Percentiles rank a stretch among this genome's conserved stretches.
phyloP scores from a whole-genome alignment of 2,797 vertebrate genomes.

The Limosa lapponica region DNA sequence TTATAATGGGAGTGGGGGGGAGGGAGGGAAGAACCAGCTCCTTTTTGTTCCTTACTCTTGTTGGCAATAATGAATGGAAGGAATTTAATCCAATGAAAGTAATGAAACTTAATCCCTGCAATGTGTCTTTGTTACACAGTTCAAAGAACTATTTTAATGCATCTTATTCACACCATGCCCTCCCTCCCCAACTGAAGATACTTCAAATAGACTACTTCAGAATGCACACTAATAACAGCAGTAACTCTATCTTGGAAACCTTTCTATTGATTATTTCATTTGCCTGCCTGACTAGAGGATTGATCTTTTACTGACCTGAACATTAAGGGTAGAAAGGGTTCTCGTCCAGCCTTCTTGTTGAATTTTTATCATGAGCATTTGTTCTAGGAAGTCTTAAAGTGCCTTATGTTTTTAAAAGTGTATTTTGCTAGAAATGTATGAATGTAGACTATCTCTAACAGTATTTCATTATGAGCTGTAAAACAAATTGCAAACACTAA shows the following conservation, averaged over 20 bases:
- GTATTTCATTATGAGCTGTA: conserved; percentile 68
- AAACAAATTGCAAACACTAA: conserved; percentile 65
- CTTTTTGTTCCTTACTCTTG: conserved; percentile 58
- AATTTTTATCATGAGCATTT: conserved; percentile 50
- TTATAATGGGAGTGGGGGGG: conserved; percentile 18
- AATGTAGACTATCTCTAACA: conserved; percentile 53
- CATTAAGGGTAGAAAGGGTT: neutral
- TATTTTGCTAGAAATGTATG: conserved; percentile 60
- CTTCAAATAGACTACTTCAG: conserved; percentile 38
- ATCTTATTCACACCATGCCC: conserved; percentile 35
- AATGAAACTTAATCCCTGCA: conserved; percentile 72
- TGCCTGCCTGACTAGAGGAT: conserved; percentile 21
- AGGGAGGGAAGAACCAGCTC: neutral
- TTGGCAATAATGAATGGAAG: conserved; percentile 63
- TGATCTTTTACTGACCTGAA: conserved; percentile 43
- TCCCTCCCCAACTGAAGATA: neutral
- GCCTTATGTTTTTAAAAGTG: conserved; percentile 68
- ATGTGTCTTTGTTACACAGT: conserved; percentile 63
- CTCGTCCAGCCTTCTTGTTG: neutral
- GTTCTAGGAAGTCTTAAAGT: conserved; percentile 65
- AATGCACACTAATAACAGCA: conserved; percentile 21
- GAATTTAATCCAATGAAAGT: conserved; percentile 66
- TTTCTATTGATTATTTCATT: conserved; percentile 44
- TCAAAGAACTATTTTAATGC: conserved; percentile 63
- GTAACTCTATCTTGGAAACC: conserved; percentile 36